Percentiles rank a stretch among this genome's conserved stretches.
Evolutionary conservation across 1,140 invertebrate species (phyloP).

Genomic region (Aphis gossypii): DNA sequence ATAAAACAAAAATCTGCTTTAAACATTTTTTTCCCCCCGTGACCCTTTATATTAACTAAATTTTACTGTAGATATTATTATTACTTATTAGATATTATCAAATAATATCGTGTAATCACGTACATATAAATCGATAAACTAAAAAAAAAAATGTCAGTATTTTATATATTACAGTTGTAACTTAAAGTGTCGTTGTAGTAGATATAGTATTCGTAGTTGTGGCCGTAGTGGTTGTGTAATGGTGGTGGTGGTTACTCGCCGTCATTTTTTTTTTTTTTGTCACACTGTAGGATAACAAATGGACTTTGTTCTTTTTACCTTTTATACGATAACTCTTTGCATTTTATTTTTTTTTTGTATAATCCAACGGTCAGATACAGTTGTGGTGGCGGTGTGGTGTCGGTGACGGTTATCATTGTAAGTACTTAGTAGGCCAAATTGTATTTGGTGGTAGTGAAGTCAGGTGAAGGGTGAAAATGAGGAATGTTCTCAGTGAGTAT

Average conservation of each 20-base stretch:
- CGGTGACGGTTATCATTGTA: background rate
- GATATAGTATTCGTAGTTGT: background rate
- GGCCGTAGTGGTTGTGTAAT: too few relatives aligned
- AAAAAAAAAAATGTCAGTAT: background rate
- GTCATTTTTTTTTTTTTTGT: background rate
- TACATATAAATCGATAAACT: background rate
- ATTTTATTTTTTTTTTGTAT: background rate
- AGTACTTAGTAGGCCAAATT: background rate
- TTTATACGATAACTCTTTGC: conserved; percentile 14
- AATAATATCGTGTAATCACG: background rate
- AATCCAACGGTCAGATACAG: background rate
- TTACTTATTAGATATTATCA: background rate
- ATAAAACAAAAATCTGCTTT: background rate
- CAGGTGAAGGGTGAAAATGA: background rate
- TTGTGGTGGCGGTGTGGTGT: background rate
- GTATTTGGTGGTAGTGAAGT: background rate
- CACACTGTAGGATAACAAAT: background rate
- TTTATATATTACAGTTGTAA: conserved; percentile 4
- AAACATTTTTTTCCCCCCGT: background rate
- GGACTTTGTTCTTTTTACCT: conserved; percentile 27
- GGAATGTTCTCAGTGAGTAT: background rate
- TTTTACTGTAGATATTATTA: background rate
- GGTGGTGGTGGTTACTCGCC: background rate
- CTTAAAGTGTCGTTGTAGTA: background rate
- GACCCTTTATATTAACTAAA: background rate